Percentiles rank a stretch among this genome's conserved stretches.
Conservation (phyloP, 2,113 vertebrate genomes). For the Barnardius zonarius region DNA sequence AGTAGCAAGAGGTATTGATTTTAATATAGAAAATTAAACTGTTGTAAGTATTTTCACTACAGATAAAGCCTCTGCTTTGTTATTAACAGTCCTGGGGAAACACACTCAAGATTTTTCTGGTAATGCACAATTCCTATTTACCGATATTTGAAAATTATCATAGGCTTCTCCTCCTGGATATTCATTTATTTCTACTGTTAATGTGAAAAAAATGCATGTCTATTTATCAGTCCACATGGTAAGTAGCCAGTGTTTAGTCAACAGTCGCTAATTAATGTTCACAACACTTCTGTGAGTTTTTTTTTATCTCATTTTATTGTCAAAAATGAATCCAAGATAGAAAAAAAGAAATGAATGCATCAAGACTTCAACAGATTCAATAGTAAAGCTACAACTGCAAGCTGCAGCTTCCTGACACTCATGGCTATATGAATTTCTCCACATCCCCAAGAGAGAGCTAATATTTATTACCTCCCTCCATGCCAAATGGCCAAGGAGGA, state of each 20-base stretch:
- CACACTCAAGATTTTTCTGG: not conserved
- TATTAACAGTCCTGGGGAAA: not conserved
- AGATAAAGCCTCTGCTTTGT: not conserved
- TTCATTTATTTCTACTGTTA: not conserved
- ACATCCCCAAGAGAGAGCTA: not conserved
- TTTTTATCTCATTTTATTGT: not conserved
- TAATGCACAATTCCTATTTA: not conserved
- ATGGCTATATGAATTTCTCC: fast-evolving
- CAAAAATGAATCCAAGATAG: not conserved
- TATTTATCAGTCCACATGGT: not conserved
- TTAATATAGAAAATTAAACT: not conserved
- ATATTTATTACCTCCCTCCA: not conserved
- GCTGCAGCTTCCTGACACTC: not conserved
- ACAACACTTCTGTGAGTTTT: not conserved
- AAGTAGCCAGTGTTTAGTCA: not conserved
- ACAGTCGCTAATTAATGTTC: not conserved
- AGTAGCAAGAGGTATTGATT: not conserved
- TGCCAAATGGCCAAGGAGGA: not conserved
- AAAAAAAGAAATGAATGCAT: not conserved
- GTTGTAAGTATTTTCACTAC: not conserved
- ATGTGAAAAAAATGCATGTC: not conserved
- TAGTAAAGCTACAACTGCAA: not conserved
- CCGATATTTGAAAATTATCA: not conserved
- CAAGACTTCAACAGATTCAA: not conserved
- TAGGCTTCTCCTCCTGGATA: not conserved